These are phyloP conservation scores for Physella acuta DNA, from an alignment of 1,140 invertebrate species.

Conservation along the genomic window DNA sequence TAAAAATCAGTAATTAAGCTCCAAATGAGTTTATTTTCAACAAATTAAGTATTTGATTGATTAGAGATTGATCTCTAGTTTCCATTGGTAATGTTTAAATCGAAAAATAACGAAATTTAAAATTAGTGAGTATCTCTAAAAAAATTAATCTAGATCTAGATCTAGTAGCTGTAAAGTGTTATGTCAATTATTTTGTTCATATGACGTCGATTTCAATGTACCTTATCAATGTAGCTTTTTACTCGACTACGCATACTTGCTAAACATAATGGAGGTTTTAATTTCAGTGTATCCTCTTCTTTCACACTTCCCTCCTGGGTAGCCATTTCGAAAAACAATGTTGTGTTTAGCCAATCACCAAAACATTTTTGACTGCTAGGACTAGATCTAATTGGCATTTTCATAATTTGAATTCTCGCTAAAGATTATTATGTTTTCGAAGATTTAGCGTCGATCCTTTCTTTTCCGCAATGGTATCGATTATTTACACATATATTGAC, in stretches of 20 bases:
- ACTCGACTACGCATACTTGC: constrained; percentile 18
- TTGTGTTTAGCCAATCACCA: too few species aligned
- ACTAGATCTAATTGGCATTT: too few species aligned
- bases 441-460: too few species aligned
- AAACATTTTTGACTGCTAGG: too few species aligned
- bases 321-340: constrained; percentile 8
- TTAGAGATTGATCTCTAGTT: background rate
- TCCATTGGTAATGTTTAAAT: too few species aligned
- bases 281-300: background rate
- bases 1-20: too few species aligned
- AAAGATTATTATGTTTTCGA: too few species aligned
- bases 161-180: background rate
- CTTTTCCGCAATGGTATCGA: too few species aligned
- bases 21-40: too few species aligned
- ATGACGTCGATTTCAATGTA: background rate
- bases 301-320: constrained; percentile 11
- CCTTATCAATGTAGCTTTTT: constrained; percentile 17
- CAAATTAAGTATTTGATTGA: background rate
- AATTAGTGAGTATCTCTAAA: background rate
- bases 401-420: too few species aligned
- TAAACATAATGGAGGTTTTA: background rate
- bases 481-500: too few species aligned
- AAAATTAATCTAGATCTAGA: background rate
- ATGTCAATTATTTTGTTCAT: background rate
- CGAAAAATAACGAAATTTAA: too few species aligned